These are phyloP conservation scores for Scleropages formosus DNA, from an alignment of 2,797 vertebrate species.

Conservation along the genomic window DNA sequence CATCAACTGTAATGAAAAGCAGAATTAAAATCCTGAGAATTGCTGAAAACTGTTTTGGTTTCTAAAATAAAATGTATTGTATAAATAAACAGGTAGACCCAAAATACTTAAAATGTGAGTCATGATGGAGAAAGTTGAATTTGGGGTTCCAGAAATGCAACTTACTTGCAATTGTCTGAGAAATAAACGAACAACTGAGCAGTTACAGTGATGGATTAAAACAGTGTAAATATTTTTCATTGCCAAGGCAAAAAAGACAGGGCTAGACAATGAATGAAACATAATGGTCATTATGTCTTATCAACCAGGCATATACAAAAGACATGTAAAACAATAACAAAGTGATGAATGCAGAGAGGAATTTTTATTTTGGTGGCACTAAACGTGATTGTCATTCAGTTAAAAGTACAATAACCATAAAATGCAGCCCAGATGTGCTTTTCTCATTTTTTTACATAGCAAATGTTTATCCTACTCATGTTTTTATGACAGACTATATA, in stretches of 20 bases:
- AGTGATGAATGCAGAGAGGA: too few relatives aligned
- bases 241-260: not conserved
- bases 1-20: constrained; percentile 19
- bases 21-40: constrained; percentile 17
- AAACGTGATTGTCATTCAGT: too few relatives aligned
- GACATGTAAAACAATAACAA: too few relatives aligned
- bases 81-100: constrained; percentile 12
- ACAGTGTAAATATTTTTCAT: constrained; percentile 3
- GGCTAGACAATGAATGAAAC: not conserved
- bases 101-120: constrained; percentile 8
- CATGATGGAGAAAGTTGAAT: constrained; percentile 6
- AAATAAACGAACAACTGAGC: not conserved
- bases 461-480: too few relatives aligned
- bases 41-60: not conserved
- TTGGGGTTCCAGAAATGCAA: not conserved
- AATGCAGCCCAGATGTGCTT: too few relatives aligned
- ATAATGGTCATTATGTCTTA: too few relatives aligned
- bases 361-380: too few relatives aligned
- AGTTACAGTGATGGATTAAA: not conserved
- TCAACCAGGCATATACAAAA: too few relatives aligned
- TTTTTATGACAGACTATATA: too few relatives aligned
- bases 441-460: too few relatives aligned
- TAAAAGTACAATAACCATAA: too few relatives aligned
- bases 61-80: constrained; percentile 14
- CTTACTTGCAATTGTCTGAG: not conserved